Conservation (phyloP, 2,888 invertebrate species). For the Podabrus alpinus region DNA sequence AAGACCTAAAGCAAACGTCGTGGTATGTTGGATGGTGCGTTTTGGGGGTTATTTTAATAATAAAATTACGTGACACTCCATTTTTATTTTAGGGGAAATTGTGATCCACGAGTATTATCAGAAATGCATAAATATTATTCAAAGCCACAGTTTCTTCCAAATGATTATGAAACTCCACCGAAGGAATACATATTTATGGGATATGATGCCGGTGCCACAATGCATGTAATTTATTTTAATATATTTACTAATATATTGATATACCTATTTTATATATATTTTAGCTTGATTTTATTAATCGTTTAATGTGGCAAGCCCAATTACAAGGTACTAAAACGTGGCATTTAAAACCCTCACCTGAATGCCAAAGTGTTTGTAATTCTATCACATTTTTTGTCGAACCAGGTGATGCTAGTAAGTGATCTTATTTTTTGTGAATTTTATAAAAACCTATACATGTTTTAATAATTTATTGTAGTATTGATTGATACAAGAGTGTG, state of each 20-base stretch:
- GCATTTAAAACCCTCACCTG: slow-evolving; percentile 82
- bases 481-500: slow-evolving; percentile 87
- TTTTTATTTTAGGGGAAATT: slow-evolving; percentile 73
- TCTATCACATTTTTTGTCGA: slow-evolving; percentile 77
- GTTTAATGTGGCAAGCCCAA: slow-evolving; percentile 94
- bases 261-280: slow-evolving; percentile 38
- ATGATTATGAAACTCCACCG: slow-evolving; percentile 84
- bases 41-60: background rate
- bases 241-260: too few relatives aligned
- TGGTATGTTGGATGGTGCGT: slow-evolving; percentile 93
- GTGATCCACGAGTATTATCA: slow-evolving; percentile 77
- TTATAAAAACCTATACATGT: background rate
- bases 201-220: slow-evolving; percentile 85
- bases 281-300: slow-evolving; percentile 87
- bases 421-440: background rate
- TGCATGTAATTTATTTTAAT: slow-evolving; percentile 72
- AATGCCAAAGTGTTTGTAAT: slow-evolving; percentile 79
- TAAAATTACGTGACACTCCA: background rate
- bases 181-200: slow-evolving; percentile 93
- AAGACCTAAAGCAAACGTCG: slow-evolving; percentile 66
- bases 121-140: slow-evolving; percentile 77
- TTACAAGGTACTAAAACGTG: slow-evolving; percentile 84
- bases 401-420: slow-evolving; percentile 82
- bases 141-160: slow-evolving; percentile 83
- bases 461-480: slow-evolving; percentile 62